These are phyloP conservation scores for Pseudorhiza aurosa DNA, from an alignment of 30 jellyfish, hydroid and myxozoan genomes.

Conservation along the genomic window DNA sequence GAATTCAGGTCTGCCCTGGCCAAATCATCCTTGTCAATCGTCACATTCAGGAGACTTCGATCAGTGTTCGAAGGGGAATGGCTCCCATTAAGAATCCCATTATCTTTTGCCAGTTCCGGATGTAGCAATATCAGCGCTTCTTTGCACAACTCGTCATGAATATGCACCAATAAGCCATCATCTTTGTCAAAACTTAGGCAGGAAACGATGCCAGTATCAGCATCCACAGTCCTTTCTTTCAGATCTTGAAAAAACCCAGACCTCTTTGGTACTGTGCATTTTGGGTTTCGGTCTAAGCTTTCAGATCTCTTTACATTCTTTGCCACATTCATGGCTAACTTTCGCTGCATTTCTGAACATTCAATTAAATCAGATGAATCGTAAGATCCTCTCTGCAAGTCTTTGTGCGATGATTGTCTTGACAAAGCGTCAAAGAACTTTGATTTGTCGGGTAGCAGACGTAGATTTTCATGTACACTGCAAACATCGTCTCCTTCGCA, in stretches of 20 bases:
- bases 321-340: background rate
- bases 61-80: background rate
- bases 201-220: background rate
- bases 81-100: background rate
- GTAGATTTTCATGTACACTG: background rate
- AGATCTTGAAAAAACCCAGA: conserved; percentile 60
- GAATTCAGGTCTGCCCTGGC: background rate
- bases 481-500: background rate
- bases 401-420: background rate
- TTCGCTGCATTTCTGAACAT: conserved; percentile 32
- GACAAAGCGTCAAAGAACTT: background rate
- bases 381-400: background rate
- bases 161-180: too few relatives aligned
- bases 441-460: background rate
- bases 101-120: background rate
- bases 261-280: conserved; percentile 15
- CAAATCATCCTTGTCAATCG: background rate
- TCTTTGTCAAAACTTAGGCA: too few relatives aligned
- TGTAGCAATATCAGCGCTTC: too few relatives aligned
- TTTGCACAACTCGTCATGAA: too few relatives aligned
- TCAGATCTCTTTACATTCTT: conserved; percentile 24
- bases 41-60: conserved; percentile 1
- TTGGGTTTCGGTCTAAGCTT: conserved; percentile 7
- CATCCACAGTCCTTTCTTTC: conserved; percentile 47
- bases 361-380: conserved; percentile 26